Evolutionary conservation across 1,140 invertebrate genomes (phyloP).

Genomic region (Chionoecetes opilio): DNA sequence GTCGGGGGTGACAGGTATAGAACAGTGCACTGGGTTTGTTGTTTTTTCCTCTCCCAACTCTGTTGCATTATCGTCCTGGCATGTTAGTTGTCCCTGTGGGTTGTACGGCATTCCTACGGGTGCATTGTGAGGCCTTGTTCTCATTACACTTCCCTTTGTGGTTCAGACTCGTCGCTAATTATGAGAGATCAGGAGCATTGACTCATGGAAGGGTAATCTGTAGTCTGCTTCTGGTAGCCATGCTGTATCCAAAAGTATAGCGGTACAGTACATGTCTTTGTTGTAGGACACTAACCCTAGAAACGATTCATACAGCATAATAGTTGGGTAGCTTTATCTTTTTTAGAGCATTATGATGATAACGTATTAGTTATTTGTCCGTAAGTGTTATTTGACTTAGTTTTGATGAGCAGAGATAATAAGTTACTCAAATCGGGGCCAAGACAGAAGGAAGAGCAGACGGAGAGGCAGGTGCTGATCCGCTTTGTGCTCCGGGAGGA

Average conservation of each 20-base stretch:
- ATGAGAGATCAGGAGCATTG: slow-evolving; percentile 32
- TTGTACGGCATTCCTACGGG: slow-evolving; percentile 5
- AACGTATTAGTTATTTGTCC: neutral
- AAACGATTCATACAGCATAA: too few relatives aligned
- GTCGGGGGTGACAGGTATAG: neutral
- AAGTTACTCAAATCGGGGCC: too few relatives aligned
- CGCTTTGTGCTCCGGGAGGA: neutral
- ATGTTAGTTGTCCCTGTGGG: neutral
- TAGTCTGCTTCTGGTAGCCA: neutral
- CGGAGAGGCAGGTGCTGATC: neutral
- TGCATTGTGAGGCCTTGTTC: neutral
- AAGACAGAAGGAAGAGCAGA: neutral
- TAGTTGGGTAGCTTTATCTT: neutral
- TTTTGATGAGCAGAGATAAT: too few relatives aligned
- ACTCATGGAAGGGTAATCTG: neutral
- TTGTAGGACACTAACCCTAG: too few relatives aligned
- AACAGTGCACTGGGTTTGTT: neutral
- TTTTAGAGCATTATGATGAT: neutral
- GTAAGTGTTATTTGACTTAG: too few relatives aligned
- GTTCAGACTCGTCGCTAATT: neutral
- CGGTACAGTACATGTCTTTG: too few relatives aligned
- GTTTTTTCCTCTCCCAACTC: neutral
- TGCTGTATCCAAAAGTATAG: too few relatives aligned
- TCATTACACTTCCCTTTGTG: neutral
- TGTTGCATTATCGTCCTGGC: neutral